phyloP scores from a whole-genome alignment of 2,888 invertebrate genomes.

The Drosophila maculinotata region DNA sequence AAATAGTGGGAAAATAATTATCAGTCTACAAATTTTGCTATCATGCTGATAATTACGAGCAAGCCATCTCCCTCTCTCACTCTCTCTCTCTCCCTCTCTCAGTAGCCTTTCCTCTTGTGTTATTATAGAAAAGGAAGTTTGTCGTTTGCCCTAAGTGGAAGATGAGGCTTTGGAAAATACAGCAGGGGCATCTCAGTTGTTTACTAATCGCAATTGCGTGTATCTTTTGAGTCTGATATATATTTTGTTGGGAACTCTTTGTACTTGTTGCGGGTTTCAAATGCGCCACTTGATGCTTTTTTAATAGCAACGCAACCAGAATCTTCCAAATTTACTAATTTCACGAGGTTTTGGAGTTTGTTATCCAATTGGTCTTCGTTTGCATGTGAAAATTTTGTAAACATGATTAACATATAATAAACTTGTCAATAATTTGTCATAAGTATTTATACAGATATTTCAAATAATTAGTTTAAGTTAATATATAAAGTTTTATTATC shows the following conservation, averaged over 20 bases:
- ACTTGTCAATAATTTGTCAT: too few relatives aligned
- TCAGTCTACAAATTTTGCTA: conserved; percentile 72
- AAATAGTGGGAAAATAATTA: conserved; percentile 78
- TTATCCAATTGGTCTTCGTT: background rate
- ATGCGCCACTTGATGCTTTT: conserved; percentile 37
- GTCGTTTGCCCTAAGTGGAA: conserved; percentile 55
- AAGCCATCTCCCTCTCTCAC: background rate
- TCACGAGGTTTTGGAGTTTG: conserved; percentile 8
- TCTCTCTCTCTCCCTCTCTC: background rate
- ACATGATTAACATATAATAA: background rate
- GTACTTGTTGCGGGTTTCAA: conserved; percentile 5
- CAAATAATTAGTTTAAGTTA: too few relatives aligned
- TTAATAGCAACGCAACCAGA: conserved; percentile 42
- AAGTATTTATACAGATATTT: too few relatives aligned
- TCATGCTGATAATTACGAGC: conserved; percentile 73
- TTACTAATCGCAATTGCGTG: conserved; percentile 70
- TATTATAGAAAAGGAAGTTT: conserved; percentile 56
- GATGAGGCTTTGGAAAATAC: conserved; percentile 12
- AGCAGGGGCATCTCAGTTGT: background rate
- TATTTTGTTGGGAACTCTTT: background rate
- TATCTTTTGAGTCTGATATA: conserved; percentile 4
- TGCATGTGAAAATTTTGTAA: background rate
- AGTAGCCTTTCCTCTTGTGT: background rate
- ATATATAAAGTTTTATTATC: too few relatives aligned
- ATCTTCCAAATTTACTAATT: conserved; percentile 22